These are phyloP conservation scores for Muscicapa adusta DNA, from an alignment of 2,113 vertebrate species.

Conservation along the genomic window DNA sequence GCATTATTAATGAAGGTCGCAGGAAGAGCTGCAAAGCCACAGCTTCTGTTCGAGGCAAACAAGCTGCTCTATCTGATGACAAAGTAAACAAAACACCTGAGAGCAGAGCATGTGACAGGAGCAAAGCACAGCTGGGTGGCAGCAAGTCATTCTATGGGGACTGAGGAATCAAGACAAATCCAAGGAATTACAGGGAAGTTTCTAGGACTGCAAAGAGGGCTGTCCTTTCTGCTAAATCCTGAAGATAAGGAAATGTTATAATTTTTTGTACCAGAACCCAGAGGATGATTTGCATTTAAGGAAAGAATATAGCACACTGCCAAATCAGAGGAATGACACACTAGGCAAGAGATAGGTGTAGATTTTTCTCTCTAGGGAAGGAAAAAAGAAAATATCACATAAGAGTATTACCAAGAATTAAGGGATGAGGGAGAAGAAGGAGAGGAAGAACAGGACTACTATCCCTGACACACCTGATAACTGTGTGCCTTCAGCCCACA, in stretches of 20 bases:
- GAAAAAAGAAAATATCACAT: not conserved
- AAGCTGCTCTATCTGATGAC: not conserved
- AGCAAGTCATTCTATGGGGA: not conserved
- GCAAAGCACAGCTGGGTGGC: not conserved
- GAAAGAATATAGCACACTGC: not conserved
- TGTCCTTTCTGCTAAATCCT: not conserved
- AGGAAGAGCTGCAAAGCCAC: not conserved
- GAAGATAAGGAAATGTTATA: not conserved
- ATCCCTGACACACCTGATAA: not conserved
- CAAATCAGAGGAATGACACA: not conserved
- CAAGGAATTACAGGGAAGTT: not conserved
- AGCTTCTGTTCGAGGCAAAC: not conserved
- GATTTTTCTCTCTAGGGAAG: not conserved
- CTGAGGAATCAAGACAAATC: not conserved
- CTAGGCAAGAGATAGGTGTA: not conserved
- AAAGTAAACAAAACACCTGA: not conserved
- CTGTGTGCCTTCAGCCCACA: not conserved
- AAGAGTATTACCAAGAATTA: not conserved
- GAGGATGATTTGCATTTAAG: not conserved
- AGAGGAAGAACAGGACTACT: not conserved
- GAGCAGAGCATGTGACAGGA: not conserved
- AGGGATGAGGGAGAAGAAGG: not conserved
- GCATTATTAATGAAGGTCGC: not conserved
- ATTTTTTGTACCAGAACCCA: not conserved
- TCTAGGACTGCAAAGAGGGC: not conserved